phyloP scores from a whole-genome alignment of 2,797 vertebrate species.

The Gobionotothen gibberifrons region DNA sequence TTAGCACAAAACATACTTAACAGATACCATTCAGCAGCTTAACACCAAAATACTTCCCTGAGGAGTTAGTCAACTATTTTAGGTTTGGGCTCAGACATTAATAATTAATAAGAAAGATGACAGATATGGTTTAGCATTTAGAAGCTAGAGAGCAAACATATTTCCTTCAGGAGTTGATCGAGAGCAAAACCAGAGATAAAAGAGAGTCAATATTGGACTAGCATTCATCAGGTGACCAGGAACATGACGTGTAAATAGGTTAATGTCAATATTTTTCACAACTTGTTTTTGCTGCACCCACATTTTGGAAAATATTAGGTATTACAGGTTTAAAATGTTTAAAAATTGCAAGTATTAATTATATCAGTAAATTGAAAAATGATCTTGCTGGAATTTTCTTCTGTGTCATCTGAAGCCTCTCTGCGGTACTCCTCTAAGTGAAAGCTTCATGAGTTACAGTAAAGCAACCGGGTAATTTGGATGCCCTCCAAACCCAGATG shows the following conservation, averaged over 20 bases:
- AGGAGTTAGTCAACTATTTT: no score
- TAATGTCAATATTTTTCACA: not conserved
- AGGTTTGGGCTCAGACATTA: no score
- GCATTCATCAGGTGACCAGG: not conserved
- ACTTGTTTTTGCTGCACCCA: not conserved
- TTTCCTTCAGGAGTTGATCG: not conserved
- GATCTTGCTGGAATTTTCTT: constrained; percentile 25
- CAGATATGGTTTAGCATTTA: no score
- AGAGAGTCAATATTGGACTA: not conserved
- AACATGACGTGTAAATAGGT: not conserved
- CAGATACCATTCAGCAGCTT: not conserved
- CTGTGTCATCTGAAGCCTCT: not conserved
- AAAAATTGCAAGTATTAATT: not conserved
- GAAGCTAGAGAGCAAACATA: not conserved
- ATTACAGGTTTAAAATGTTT: not conserved
- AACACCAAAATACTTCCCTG: no score
- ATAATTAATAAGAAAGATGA: no score
- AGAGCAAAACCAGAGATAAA: not conserved
- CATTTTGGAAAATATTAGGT: not conserved
- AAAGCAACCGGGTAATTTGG: constrained; percentile 49
- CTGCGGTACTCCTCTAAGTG: constrained; percentile 5
- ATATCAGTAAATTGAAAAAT: constrained; percentile 1
- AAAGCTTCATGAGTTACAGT: constrained; percentile 36
- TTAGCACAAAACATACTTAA: not conserved
- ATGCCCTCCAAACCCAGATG: constrained; percentile 55